Evolutionary conservation across 2,888 invertebrate species (phyloP), one percentile per base, ranked within the genome.

Genomic region (Tetramorium bicarinatum): DNA sequence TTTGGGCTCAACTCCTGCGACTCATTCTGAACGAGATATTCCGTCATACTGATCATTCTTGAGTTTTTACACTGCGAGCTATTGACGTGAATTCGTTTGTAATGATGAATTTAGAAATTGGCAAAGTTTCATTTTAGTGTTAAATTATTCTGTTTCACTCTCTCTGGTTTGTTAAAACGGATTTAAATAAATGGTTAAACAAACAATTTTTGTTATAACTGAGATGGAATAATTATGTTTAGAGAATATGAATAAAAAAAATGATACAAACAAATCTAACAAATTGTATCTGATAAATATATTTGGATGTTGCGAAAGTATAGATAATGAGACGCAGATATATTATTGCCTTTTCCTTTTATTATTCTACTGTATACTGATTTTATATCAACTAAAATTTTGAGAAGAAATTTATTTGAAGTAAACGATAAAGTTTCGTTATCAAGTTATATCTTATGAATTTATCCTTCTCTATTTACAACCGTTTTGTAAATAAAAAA

Each of bases 71-170:
- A n/a, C 21, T 66, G 15, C n/a, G 29, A 13, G n/a, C 9, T 21
- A 64, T 25, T 76, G 8, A 41, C 6, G 1, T 29, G 6, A 75
- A 47, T n/a, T 74, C 29, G 8, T 61, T 34, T 34, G 8, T 29
- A 74, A 25, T 7, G 15, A 61, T 47, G 4, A 61, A 44, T 41
- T 72, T 72, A 21, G 41, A 3, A 72, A 44, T 61, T 59, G 59
- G 3, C 11, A 47, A 75, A 21, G 4, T 61, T 74, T 34, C 2
- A 47, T 75, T 62, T 47, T 3, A 62, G 49, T 29, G 8, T 61
- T 15, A 11, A 44, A 18, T 61, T n/a, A 29, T 47, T 47, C 13
- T 8, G 13, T n/a, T n/a, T n/a, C n/a, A 25, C 25, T 25, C 2
- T 25, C n/a, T 8, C 18, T 15, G 18, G 7, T 71, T 69, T 71